phyloP scores from a whole-genome alignment of 2,113 vertebrate genomes.

The Centropus unirufus region DNA sequence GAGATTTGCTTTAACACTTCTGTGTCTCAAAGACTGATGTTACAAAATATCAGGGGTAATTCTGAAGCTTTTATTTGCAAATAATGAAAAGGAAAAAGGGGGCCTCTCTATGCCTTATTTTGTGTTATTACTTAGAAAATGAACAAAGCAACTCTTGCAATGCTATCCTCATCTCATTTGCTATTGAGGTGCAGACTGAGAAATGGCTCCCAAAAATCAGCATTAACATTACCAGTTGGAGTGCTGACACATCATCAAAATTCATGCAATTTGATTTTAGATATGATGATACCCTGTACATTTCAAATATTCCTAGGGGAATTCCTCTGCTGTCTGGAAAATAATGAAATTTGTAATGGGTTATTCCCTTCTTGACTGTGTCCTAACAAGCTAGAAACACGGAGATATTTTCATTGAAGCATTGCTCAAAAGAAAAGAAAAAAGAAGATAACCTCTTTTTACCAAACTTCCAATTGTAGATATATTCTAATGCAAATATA shows the following conservation, averaged over 20 bases:
- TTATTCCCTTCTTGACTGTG: conserved; percentile 32
- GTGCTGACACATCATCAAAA: conserved; percentile 36
- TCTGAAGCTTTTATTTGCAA: not conserved
- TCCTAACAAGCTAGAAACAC: conserved; percentile 26
- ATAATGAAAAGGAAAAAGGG: not conserved
- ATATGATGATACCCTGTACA: not conserved
- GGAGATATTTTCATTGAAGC: not conserved
- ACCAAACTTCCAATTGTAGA: not conserved
- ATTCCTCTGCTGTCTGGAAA: conserved; percentile 34
- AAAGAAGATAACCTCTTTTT: not conserved
- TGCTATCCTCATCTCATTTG: not conserved
- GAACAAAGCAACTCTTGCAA: not conserved
- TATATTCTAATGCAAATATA: not conserved
- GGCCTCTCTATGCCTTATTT: not conserved
- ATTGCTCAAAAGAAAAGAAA: not conserved
- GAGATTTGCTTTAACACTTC: conserved; percentile 3
- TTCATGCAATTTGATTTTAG: conserved; percentile 23
- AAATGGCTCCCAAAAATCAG: not conserved
- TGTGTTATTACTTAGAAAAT: not conserved
- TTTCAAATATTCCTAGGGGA: conserved; percentile 49
- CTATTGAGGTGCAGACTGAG: not conserved
- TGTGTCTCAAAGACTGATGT: not conserved
- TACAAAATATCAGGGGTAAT: conserved; percentile 9
- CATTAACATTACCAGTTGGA: not conserved
- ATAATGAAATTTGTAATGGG: conserved; percentile 51